These are phyloP conservation scores for Metopolophium dirhodum DNA, from an alignment of 1,140 invertebrate species.

Conservation along the genomic window DNA sequence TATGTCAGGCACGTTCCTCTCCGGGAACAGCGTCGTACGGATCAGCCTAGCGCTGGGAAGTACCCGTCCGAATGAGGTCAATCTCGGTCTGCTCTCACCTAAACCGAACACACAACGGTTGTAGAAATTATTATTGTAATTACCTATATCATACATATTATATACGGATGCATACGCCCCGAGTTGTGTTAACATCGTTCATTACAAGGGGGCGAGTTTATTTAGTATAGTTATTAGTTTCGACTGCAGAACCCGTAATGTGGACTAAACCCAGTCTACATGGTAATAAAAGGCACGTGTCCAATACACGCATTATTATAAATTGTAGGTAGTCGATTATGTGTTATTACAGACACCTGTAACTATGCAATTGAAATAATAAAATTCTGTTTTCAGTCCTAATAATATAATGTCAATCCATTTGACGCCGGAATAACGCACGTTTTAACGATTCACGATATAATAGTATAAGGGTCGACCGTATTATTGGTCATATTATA, in stretches of 20 bases:
- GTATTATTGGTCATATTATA: neutral
- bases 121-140: conserved; percentile 3
- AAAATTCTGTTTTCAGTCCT: neutral
- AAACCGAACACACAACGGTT: neutral
- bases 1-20: conserved; percentile 63
- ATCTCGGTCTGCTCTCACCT: conserved; percentile 63
- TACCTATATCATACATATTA: too few species aligned
- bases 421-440: neutral
- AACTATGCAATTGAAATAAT: neutral
- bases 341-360: neutral
- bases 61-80: conserved; percentile 63
- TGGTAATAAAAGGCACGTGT: neutral
- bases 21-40: conserved; percentile 65
- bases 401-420: neutral
- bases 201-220: neutral
- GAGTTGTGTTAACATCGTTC: neutral
- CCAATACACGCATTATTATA: neutral
- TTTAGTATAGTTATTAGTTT: neutral
- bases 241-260: neutral
- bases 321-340: neutral
- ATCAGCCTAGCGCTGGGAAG: conserved; percentile 66
- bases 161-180: neutral
- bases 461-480: neutral
- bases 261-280: too few species aligned
- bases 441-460: neutral